Evolutionary conservation across 2,888 invertebrate genomes (phyloP).

Genomic region (Drosophila leonis): DNA sequence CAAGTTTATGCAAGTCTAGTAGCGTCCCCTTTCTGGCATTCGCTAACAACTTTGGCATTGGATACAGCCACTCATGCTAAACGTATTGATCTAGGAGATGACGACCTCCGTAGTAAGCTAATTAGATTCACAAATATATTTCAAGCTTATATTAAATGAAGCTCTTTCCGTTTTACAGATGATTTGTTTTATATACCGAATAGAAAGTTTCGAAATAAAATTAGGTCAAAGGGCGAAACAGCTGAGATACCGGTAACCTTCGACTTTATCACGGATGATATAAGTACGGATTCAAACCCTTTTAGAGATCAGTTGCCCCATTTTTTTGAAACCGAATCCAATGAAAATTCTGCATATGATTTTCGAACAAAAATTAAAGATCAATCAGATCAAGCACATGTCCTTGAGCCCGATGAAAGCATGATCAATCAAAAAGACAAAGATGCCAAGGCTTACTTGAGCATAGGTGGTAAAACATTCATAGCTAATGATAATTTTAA

Average conservation of each 20-base stretch:
- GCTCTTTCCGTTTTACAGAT: background rate
- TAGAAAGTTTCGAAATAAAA: fast-evolving
- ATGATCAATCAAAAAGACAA: background rate
- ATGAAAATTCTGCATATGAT: background rate
- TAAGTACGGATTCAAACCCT: background rate
- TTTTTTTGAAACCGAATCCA: background rate
- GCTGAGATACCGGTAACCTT: conserved; percentile 7
- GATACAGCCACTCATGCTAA: background rate
- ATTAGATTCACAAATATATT: too few relatives aligned
- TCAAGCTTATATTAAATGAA: background rate
- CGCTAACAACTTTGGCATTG: background rate
- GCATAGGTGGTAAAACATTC: background rate
- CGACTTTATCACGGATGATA: conserved; percentile 12
- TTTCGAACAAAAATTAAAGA: background rate
- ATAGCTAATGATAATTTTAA: background rate
- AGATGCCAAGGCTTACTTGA: too few relatives aligned
- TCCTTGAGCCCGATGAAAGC: too few relatives aligned
- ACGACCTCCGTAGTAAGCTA: background rate
- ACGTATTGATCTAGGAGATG: too few relatives aligned
- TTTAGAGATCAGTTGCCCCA: background rate
- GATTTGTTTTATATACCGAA: too few relatives aligned
- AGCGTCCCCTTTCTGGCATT: background rate
- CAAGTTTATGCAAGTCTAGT: conserved; percentile 12
- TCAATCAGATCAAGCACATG: background rate
- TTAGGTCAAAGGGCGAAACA: too few relatives aligned